Percentiles rank a stretch among this genome's conserved stretches.
Conservation (phyloP, 2,888 invertebrate genomes). For the Drosophila mulleri region DNA sequence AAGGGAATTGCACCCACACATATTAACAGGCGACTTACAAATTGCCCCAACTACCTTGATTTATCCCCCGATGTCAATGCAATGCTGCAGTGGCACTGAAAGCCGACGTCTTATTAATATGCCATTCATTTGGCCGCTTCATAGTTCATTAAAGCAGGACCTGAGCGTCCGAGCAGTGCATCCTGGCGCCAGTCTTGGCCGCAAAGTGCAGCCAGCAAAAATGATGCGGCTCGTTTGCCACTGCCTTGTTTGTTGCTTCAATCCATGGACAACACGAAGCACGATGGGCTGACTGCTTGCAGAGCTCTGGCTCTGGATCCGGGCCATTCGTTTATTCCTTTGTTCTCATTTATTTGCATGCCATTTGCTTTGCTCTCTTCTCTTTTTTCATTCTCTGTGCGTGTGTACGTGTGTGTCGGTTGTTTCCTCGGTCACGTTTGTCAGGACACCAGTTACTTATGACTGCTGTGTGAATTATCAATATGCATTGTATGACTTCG, state of each 20-base stretch:
- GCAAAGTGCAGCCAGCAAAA: constrained; percentile 77
- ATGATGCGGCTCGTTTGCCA: constrained; percentile 80
- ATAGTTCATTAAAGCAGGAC: constrained; percentile 77
- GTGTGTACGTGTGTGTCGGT: constrained; percentile 29
- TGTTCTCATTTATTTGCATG: constrained; percentile 80
- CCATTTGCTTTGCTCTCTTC: constrained; percentile 61
- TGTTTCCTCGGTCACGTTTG: constrained; percentile 70
- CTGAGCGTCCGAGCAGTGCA: constrained; percentile 33
- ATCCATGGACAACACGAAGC: constrained; percentile 7
- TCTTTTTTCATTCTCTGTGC: neutral
- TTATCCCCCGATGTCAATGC: constrained; percentile 68
- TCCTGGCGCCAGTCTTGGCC: constrained; percentile 66
- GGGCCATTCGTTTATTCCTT: constrained; percentile 79
- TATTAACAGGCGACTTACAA: constrained; percentile 58
- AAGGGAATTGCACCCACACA: neutral
- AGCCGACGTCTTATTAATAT: constrained; percentile 80
- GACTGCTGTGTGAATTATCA: constrained; percentile 78
- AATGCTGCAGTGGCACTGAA: constrained; percentile 40
- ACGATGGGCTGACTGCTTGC: neutral
- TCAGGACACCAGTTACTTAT: constrained; percentile 75
- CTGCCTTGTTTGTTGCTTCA: constrained; percentile 48
- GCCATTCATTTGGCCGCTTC: constrained; percentile 78
- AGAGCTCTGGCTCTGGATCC: neutral
- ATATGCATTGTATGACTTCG: constrained; percentile 70
- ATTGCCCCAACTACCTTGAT: constrained; percentile 75